Evolutionary conservation across 2,797 vertebrate genomes (phyloP).

Genomic region (Pristis pectinata): DNA sequence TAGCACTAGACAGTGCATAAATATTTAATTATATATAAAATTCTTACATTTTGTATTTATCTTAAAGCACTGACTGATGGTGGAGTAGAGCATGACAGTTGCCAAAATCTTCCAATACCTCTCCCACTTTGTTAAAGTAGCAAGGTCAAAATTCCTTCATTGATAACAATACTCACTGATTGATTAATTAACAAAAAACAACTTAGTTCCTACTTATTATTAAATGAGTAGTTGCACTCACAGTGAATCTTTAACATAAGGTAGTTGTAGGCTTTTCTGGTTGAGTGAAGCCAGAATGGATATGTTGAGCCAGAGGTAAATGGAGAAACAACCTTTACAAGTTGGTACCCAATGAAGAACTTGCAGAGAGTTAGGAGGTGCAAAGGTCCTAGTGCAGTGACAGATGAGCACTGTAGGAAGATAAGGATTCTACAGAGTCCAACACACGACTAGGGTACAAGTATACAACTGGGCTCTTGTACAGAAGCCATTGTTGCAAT

Average conservation of each 20-base stretch:
- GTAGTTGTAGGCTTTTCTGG: not conserved
- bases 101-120: not conserved
- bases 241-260: not conserved
- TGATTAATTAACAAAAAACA: not conserved
- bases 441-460: slow-evolving; percentile 20
- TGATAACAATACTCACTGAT: not conserved
- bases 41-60: not conserved
- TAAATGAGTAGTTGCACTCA: not conserved
- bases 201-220: not conserved
- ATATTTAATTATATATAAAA: not conserved
- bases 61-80: not conserved
- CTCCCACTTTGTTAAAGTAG: not conserved
- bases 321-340: not conserved
- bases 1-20: not conserved
- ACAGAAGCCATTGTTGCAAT: not conserved
- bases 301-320: not conserved
- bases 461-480: not conserved
- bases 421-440: not conserved
- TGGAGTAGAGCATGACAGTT: not conserved
- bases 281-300: not conserved
- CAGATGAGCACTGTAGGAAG: not conserved
- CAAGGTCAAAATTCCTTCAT: not conserved
- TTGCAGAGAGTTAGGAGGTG: not conserved
- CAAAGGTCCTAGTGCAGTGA: not conserved
- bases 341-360: not conserved